Conservation (phyloP, 2,888 invertebrate genomes). For the Philonicus albiceps region DNA sequence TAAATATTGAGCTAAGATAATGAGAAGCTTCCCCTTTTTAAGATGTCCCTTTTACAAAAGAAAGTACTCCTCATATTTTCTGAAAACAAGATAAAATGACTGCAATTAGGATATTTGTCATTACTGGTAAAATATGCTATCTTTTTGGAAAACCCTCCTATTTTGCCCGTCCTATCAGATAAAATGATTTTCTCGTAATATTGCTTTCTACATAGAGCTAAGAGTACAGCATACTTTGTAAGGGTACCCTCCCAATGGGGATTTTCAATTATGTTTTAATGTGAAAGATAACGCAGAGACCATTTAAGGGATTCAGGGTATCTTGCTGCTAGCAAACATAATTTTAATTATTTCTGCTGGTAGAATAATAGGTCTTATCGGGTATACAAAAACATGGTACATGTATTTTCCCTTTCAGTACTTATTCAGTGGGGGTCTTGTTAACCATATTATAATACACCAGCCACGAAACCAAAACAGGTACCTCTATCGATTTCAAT, state of each 20-base stretch:
- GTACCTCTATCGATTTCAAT: background rate
- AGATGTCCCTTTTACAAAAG: background rate
- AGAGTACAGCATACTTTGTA: background rate
- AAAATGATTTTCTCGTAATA: background rate
- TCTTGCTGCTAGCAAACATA: background rate
- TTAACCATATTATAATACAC: background rate
- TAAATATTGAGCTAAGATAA: background rate
- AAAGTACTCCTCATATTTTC: background rate
- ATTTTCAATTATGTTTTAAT: background rate
- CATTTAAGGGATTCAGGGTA: background rate
- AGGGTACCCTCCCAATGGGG: background rate
- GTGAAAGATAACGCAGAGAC: background rate
- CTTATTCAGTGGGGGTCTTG: background rate
- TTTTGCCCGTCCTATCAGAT: background rate
- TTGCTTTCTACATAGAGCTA: background rate
- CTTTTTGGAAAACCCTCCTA: background rate
- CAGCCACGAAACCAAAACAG: background rate
- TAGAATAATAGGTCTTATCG: background rate
- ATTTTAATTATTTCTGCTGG: background rate
- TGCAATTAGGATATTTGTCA: background rate
- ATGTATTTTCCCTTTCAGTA: background rate
- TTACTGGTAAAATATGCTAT: background rate
- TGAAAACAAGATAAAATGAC: background rate
- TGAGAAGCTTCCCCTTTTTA: background rate
- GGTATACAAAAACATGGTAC: background rate